Conservation (phyloP, 2,113 vertebrate species). For the Pica pica region DNA sequence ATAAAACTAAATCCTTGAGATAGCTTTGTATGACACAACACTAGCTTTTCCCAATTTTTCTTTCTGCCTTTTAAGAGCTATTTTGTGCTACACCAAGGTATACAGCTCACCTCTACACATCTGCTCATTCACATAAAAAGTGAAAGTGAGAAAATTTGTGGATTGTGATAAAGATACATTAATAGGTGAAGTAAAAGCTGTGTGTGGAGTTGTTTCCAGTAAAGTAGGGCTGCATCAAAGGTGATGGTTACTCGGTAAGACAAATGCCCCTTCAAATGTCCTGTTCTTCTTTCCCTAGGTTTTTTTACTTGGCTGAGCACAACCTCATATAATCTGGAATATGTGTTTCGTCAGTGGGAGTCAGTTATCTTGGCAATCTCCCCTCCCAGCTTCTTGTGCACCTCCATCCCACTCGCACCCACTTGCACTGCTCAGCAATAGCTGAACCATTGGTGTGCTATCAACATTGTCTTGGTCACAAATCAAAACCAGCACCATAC, state of each 20-base stretch:
- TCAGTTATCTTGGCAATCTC: neutral
- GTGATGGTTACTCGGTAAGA: neutral
- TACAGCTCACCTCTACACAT: neutral
- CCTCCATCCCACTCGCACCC: fast-evolving
- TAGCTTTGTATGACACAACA: neutral
- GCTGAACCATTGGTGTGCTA: neutral
- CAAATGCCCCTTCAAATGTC: fast-evolving
- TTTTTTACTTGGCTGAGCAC: neutral
- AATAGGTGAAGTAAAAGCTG: neutral
- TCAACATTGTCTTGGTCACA: neutral
- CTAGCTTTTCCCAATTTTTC: neutral
- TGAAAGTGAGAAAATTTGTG: neutral
- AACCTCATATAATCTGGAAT: neutral
- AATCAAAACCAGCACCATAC: neutral
- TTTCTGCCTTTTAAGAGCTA: neutral
- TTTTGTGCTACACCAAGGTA: neutral
- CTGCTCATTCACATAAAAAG: neutral
- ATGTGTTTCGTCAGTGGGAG: neutral
- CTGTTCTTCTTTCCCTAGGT: neutral
- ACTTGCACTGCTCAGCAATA: neutral
- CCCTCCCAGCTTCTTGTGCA: neutral
- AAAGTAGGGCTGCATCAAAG: neutral
- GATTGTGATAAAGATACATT: neutral
- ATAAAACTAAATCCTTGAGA: neutral
- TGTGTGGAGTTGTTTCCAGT: neutral